These are phyloP conservation scores for Penaeus monodon DNA, from an alignment of 2,888 invertebrate species.

Conservation along the genomic window DNA sequence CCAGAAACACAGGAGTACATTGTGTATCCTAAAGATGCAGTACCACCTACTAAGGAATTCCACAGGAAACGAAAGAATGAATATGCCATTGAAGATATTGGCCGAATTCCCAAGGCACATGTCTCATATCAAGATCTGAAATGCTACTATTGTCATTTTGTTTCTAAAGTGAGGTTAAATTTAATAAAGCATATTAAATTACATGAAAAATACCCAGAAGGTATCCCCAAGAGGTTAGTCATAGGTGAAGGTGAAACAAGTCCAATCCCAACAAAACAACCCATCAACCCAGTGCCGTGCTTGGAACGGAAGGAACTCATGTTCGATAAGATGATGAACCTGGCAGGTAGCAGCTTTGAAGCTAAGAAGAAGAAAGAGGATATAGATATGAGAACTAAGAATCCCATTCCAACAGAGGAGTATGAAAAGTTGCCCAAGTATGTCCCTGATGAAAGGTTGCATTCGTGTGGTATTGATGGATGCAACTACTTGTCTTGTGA, in stretches of 20 bases:
- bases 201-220: slow-evolving; percentile 71
- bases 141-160: slow-evolving; percentile 79
- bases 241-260: slow-evolving; percentile 2
- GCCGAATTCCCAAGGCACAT: slow-evolving; percentile 65
- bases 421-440: slow-evolving; percentile 70
- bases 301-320: slow-evolving; percentile 82
- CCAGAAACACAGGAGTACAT: slow-evolving; percentile 72
- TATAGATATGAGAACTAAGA: slow-evolving; percentile 65
- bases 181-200: slow-evolving; percentile 79
- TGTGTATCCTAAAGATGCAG: slow-evolving; percentile 67
- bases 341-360: slow-evolving; percentile 79
- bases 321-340: slow-evolving; percentile 88
- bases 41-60: slow-evolving; percentile 67
- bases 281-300: slow-evolving; percentile 86
- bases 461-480: slow-evolving; percentile 79
- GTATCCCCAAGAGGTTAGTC: slow-evolving; percentile 46
- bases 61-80: slow-evolving; percentile 61
- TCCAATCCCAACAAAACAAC: slow-evolving; percentile 75
- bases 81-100: slow-evolving; percentile 58
- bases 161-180: slow-evolving; percentile 77
- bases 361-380: slow-evolving; percentile 65
- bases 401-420: slow-evolving; percentile 62
- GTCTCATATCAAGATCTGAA: slow-evolving; percentile 65
- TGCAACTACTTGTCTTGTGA: slow-evolving; percentile 81
- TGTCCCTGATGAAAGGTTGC: slow-evolving; percentile 75